A percentile compares a stretch with the other conserved stretches of the same genome.
These are phyloP conservation scores for Pyrocoelia pectoralis DNA, from an alignment of 2,888 invertebrate species.

Conservation along the genomic window DNA sequence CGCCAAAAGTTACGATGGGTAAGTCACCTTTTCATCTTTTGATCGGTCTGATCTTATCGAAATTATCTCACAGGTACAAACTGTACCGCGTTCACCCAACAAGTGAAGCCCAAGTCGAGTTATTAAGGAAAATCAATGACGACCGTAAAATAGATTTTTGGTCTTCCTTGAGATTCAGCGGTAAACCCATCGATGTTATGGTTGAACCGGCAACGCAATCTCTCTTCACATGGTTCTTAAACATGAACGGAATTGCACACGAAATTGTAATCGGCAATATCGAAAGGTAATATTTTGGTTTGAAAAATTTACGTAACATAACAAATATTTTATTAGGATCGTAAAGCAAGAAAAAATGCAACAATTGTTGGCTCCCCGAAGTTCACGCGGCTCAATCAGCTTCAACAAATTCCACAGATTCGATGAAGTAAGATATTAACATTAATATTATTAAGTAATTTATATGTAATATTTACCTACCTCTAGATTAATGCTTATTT, in stretches of 20 bases:
- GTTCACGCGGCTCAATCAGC: constrained; percentile 45
- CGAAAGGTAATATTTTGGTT: constrained; percentile 55
- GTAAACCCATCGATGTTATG: constrained; percentile 50
- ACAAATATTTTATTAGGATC: constrained; percentile 15
- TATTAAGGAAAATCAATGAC: constrained; percentile 47
- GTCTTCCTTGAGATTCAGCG: constrained; percentile 54
- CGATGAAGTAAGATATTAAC: constrained; percentile 26
- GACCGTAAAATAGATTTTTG: constrained; percentile 47
- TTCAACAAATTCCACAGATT: constrained; percentile 58
- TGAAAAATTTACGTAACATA: not conserved
- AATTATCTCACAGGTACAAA: constrained; percentile 51
- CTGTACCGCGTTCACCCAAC: constrained; percentile 57
- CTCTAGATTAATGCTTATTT: constrained; percentile 55
- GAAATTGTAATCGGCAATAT: constrained; percentile 61
- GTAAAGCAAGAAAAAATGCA: constrained; percentile 23
- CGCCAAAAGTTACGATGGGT: not conserved
- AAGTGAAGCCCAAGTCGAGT: constrained; percentile 49
- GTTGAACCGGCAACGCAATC: constrained; percentile 50
- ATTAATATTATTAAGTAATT: not conserved
- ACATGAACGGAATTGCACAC: constrained; percentile 55
- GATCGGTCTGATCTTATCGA: not conserved
- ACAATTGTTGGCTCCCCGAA: constrained; percentile 16
- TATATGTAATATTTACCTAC: not conserved
- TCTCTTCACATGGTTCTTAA: constrained; percentile 54
- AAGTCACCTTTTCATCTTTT: not conserved